Base-by-base conservation (phyloP, 2,888 invertebrate genomes). In the Hirtodrosophila alboralis region DNA sequence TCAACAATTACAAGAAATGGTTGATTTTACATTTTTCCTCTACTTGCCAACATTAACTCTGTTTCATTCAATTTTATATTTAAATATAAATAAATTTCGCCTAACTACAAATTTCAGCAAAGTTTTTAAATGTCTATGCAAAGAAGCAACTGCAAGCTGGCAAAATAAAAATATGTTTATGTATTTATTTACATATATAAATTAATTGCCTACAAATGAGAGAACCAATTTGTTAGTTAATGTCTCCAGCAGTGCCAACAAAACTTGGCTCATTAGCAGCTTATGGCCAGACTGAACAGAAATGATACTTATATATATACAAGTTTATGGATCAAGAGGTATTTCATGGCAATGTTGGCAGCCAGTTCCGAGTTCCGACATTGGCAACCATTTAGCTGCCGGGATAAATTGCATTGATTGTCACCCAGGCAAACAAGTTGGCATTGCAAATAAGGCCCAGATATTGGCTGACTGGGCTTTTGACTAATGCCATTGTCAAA, bases 401-500 rank as follows among this genome's bases (percentile, higher is more conserved):
- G 58, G 51, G 23, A 12, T 27, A 67, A 67, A 59, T 53, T 62
- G 16, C 78, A 81, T 61, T 75, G 78, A 75, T 75, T 81, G 78
- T 72, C 78, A 68, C 59, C 61, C 52, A 21, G 43, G 43, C 68
- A 67, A 71, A 52, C 47, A 36, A 53, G 45, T 74, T 73, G 58
- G 57, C 57, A 41, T 68, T 63, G 66, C 66, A 70, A 80, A 70
- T 74, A 63, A 75, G 71, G 58, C 44, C 30, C 31, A 33, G 37
- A 21, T 52, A 54, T 65, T 51, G 47, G 23, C 41, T 7, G 33
- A 26, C 52, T 62, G 54, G 54, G 57, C 59, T 62, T 56, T 61
- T 78, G 85, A 66, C 68, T 81, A 75, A 79, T 81, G 83, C 79
- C 75, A 78, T 72, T 79, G 85, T 81, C 83, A 69, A 84, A 83